Evolutionary conservation across 2,797 vertebrate genomes (phyloP).

Genomic region (Diplodus puntazzo): DNA sequence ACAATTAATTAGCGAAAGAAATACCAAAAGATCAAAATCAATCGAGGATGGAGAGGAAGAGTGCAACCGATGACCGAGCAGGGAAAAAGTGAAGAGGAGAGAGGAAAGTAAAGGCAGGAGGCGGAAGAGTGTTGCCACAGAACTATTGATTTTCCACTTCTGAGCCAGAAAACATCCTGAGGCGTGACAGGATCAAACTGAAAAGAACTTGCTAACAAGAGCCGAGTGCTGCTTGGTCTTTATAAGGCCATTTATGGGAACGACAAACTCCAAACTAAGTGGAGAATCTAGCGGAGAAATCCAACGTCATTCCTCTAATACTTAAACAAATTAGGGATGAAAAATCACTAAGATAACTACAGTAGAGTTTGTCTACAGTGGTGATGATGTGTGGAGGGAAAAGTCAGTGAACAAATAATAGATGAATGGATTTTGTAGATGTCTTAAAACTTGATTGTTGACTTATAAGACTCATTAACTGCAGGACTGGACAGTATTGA

Average conservation of each 20-base stretch:
- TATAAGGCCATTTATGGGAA: not conserved
- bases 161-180: not conserved
- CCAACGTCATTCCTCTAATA: not conserved
- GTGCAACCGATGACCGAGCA: not conserved
- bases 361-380: no score
- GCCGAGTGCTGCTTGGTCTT: not conserved
- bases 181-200: not conserved
- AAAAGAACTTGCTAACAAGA: not conserved
- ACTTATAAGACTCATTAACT: no score
- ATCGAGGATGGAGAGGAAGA: not conserved
- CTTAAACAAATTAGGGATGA: no score
- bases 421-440: no score
- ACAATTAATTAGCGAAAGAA: not conserved
- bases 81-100: not conserved
- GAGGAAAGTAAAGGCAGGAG: not conserved
- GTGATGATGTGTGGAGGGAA: no score
- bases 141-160: not conserved
- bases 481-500: not conserved
- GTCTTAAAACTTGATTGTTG: not conserved
- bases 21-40: conserved; percentile 1
- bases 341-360: no score
- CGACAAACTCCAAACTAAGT: not conserved
- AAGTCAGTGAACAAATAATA: not conserved
- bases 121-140: not conserved
- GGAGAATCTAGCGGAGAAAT: not conserved